These are phyloP conservation scores for Scaptodrosophila lebanonensis DNA, from an alignment of 1,140 invertebrate species.

Conservation along the genomic window DNA sequence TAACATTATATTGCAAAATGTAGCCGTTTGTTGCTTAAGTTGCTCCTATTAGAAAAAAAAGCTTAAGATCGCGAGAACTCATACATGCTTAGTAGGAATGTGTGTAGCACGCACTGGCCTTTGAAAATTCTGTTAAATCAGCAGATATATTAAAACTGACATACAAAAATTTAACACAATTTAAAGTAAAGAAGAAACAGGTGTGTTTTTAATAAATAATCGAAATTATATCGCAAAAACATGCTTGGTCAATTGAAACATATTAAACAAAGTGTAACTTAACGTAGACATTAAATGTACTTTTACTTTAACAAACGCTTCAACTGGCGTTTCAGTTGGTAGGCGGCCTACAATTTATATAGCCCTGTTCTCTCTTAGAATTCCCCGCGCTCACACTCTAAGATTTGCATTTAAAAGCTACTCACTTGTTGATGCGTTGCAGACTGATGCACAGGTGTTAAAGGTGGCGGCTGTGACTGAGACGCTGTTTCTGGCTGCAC, in stretches of 20 bases:
- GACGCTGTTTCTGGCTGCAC: slow-evolving; percentile 82
- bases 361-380: slow-evolving; percentile 13
- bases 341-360: slow-evolving; percentile 11
- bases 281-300: slow-evolving; percentile 13
- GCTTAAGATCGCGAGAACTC: slow-evolving; percentile 25
- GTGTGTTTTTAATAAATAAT: slow-evolving; percentile 32
- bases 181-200: too few relatives aligned
- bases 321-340: slow-evolving; percentile 19
- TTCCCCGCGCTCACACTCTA: background rate
- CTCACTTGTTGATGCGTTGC: slow-evolving; percentile 76
- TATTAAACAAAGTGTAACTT: slow-evolving; percentile 40
- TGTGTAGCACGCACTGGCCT: slow-evolving; percentile 13
- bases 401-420: slow-evolving; percentile 74
- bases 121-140: slow-evolving; percentile 16
- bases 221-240: slow-evolving; percentile 52
- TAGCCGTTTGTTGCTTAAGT: slow-evolving; percentile 47
- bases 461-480: slow-evolving; percentile 78
- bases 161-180: slow-evolving; percentile 53
- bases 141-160: slow-evolving; percentile 45
- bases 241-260: slow-evolving; percentile 45
- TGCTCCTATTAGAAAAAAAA: slow-evolving; percentile 20
- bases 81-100: slow-evolving; percentile 46
- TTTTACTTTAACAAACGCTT: slow-evolving; percentile 28
- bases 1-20: slow-evolving; percentile 60
- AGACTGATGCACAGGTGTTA: slow-evolving; percentile 78